Evolutionary conservation across 2,888 invertebrate genomes (phyloP), one percentile per base, ranked within the genome.

Genomic region (Oxystoma pomonae): DNA sequence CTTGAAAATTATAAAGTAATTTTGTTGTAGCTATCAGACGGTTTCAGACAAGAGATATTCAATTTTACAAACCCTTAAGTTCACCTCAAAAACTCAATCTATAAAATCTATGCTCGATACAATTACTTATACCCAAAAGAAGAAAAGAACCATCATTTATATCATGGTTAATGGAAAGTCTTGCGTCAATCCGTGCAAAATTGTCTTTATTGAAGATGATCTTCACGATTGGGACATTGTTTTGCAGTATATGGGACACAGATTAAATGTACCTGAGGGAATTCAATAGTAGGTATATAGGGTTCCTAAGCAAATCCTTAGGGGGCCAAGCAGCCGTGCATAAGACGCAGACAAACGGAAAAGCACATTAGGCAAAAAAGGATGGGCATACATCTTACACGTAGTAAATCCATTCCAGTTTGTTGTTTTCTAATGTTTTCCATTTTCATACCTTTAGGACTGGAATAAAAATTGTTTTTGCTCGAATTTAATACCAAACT

Each of bases 161-260:
- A n/a, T 60, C 9, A 66, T 66, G 66, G 64, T 62, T n/a, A 61
- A 61, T 16, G 66, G 66, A 22, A 60, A 62, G 18, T 9, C 51
- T 1, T 62, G 62, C 21, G 62, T 60, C 18, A 12, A 16, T 1
- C 62, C 66, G 17, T 7, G 52, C 7, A 66, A 66, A 49, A 61
- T 65, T 12, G 66, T 66, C 1, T 22, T 66, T 20, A 66, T 59
- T 18, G 60, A 55, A 16, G 16, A 50, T 1, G 66, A 66, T 35
- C 49, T 62, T 5, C 3, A 20, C 1, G 56, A 56, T 17, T 62
- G 59, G 53, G 35, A 62, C 35, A 58, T 58, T 50, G 16, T 65
- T 50, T 35, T 66, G 61, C 53, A 64, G 2, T 66, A 64, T 58
- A 60, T 66, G n/a, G 53, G 18, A 2, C 21, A 65, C 35, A 59